phyloP scores from a whole-genome alignment of 2,888 invertebrate species.

The Zhuqinia jingwanae region DNA sequence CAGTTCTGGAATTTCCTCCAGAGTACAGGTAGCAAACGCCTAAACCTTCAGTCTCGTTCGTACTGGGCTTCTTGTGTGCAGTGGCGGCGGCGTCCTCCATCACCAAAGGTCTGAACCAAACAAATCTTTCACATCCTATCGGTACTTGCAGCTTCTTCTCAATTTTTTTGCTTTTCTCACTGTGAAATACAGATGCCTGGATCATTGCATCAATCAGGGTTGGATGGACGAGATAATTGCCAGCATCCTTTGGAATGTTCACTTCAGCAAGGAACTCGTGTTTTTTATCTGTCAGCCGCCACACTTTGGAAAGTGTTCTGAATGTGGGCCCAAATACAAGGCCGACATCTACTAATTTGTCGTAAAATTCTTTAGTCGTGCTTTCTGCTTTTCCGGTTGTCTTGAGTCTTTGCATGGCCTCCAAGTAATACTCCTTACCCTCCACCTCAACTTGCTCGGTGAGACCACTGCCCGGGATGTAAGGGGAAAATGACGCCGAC shows the following conservation, averaged over 20 bases:
- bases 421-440: neutral
- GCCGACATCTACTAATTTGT: conserved; percentile 22
- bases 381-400: conserved; percentile 2
- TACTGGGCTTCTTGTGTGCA: too few relatives aligned
- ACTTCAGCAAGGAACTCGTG: conserved; percentile 38
- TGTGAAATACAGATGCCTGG: conserved; percentile 22
- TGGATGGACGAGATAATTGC: conserved; percentile 19
- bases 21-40: conserved; percentile 40
- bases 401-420: neutral
- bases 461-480: conserved; percentile 5
- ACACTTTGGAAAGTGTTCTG: conserved; percentile 29
- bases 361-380: conserved; percentile 41
- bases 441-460: neutral
- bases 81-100: too few relatives aligned
- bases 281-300: neutral
- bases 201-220: conserved; percentile 48
- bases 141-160: conserved; percentile 38
- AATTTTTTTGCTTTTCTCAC: conserved; percentile 25
- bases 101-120: conserved; percentile 36
- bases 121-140: conserved; percentile 39
- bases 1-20: neutral
- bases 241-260: conserved; percentile 10
- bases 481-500: conserved; percentile 41
- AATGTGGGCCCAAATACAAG: conserved; percentile 30
- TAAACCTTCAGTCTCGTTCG: neutral